phyloP scores from a whole-genome alignment of 2,113 vertebrate genomes.

The Brachypodius melanocephalos region DNA sequence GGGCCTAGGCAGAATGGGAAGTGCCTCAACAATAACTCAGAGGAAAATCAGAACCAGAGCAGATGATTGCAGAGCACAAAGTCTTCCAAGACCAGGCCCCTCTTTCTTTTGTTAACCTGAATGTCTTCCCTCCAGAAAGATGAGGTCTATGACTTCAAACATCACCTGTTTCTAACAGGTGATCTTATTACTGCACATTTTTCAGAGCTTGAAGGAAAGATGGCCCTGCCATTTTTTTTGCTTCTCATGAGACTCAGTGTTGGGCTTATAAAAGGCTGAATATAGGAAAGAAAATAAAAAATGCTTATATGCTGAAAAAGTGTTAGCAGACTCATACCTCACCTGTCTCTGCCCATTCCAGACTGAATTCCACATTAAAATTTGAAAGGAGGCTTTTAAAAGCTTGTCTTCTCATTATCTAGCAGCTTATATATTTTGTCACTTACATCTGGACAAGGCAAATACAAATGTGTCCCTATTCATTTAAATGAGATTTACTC shows the following conservation, averaged over 20 bases:
- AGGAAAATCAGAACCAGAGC: background rate
- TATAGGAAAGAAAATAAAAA: background rate
- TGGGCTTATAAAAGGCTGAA: background rate
- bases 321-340: background rate
- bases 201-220: conserved; percentile 10
- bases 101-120: background rate
- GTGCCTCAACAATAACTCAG: background rate
- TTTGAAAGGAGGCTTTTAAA: background rate
- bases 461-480: background rate
- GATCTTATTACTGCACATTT: background rate
- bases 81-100: background rate
- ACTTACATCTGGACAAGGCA: background rate
- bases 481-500: background rate
- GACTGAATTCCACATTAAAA: background rate
- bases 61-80: background rate
- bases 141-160: background rate
- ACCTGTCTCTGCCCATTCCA: background rate
- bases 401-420: background rate
- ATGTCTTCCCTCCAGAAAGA: background rate
- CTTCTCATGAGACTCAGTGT: background rate
- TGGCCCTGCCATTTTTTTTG: background rate
- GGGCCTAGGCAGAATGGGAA: background rate
- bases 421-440: background rate
- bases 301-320: background rate
- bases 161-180: background rate